Percentiles rank a stretch among this genome's conserved stretches.
phyloP scores from a whole-genome alignment of 1,140 invertebrate genomes.

The Teleogryllus occipitalis region DNA sequence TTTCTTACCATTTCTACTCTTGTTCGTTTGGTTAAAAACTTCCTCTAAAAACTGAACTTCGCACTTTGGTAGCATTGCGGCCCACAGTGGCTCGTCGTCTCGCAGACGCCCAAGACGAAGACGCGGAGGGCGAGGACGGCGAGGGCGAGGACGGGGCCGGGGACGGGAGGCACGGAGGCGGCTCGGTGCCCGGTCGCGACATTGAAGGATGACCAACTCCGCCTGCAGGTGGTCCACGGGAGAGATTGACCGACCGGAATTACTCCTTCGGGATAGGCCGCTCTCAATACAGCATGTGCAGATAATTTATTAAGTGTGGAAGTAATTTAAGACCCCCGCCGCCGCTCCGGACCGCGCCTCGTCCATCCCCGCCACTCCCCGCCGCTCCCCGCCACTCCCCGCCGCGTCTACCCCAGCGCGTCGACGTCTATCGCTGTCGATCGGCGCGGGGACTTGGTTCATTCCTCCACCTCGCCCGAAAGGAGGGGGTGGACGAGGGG shows the following conservation, averaged over 20 bases:
- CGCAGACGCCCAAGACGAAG: too few relatives aligned
- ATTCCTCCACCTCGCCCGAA: neutral
- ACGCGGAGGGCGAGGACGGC: too few relatives aligned
- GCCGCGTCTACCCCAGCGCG: too few relatives aligned
- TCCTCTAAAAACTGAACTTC: too few relatives aligned
- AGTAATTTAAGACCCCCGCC: neutral
- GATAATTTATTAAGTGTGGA: slow-evolving; percentile 1
- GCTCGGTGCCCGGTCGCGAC: neutral
- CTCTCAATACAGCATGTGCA: slow-evolving; percentile 1
- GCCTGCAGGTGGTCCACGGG: neutral
- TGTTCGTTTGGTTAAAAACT: too few relatives aligned
- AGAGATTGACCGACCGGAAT: neutral
- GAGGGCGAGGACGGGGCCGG: too few relatives aligned
- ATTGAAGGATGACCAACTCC: neutral
- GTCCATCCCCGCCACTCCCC: too few relatives aligned
- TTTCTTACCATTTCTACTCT: too few relatives aligned
- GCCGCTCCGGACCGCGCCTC: neutral
- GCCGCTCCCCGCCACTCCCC: neutral
- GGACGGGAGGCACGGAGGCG: too few relatives aligned
- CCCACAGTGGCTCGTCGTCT: too few relatives aligned
- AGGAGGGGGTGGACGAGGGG: neutral
- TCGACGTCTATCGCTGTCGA: neutral
- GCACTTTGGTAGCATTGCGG: too few relatives aligned
- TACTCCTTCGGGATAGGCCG: neutral
- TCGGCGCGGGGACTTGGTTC: neutral